A percentile compares a stretch with the other conserved stretches of the same genome.
Conservation (phyloP, 2,797 vertebrate genomes). For the Sebastes ruberrimus region DNA sequence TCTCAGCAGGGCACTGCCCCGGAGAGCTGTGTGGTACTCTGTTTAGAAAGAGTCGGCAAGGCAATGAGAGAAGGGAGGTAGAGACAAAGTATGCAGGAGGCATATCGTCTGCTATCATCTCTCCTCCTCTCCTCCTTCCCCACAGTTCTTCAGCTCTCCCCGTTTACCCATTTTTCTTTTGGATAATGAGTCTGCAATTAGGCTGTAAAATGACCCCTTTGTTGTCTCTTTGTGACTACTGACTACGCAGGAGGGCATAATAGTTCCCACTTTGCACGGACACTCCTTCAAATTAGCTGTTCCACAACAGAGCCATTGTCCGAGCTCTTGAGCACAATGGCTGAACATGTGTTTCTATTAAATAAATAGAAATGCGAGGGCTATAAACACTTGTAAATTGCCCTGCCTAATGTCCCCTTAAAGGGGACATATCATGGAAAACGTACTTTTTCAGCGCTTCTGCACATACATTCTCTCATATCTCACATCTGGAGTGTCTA, state of each 20-base stretch:
- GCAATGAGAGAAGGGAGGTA: too few relatives aligned
- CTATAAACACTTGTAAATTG: neutral
- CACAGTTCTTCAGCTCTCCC: neutral
- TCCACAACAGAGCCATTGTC: neutral
- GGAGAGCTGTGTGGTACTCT: slow-evolving; percentile 8
- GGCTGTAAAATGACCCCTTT: slow-evolving; percentile 58
- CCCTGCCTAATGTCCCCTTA: neutral
- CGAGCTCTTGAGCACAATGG: neutral
- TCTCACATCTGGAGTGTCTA: neutral
- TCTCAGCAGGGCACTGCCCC: slow-evolving; percentile 8
- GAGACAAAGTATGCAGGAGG: slow-evolving; percentile 20
- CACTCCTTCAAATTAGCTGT: slow-evolving; percentile 16
- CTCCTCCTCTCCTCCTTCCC: neutral
- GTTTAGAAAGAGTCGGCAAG: neutral
- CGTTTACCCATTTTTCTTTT: neutral
- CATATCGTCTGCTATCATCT: neutral
- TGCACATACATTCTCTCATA: neutral
- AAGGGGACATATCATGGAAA: neutral
- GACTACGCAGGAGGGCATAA: slow-evolving; percentile 38
- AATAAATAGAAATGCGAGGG: neutral
- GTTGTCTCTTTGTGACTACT: slow-evolving; percentile 44
- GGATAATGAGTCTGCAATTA: slow-evolving; percentile 58
- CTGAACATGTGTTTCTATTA: neutral
- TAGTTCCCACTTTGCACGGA: slow-evolving; percentile 40
- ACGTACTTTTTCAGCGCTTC: neutral